phyloP scores from a whole-genome alignment of 2,888 invertebrate genomes.

The Schizaphis graminum region DNA sequence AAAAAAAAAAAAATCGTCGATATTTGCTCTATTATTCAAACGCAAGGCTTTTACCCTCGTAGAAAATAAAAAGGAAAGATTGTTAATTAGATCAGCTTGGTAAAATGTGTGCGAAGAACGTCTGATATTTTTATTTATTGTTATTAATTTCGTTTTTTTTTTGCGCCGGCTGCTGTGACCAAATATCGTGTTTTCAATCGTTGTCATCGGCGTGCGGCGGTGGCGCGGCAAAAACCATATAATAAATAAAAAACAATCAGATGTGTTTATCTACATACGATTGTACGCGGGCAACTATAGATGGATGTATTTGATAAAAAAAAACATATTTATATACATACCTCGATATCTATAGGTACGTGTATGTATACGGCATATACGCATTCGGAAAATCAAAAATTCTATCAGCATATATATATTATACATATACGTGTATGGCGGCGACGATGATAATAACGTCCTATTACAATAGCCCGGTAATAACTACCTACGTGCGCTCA shows the following conservation, averaged over 20 bases:
- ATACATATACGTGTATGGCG: neutral
- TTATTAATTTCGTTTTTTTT: constrained; percentile 11
- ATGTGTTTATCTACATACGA: constrained; percentile 31
- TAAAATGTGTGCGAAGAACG: neutral
- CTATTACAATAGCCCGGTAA: constrained; percentile 62
- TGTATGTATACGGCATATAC: neutral
- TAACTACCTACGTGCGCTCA: constrained; percentile 60
- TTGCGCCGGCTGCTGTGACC: constrained; percentile 41
- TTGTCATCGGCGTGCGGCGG: neutral
- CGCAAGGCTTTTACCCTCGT: neutral
- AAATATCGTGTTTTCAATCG: neutral
- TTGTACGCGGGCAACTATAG: constrained; percentile 9
- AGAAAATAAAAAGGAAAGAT: constrained; percentile 15
- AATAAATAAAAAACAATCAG: constrained; percentile 56
- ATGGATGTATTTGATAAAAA: constrained; percentile 47
- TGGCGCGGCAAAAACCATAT: constrained; percentile 28
- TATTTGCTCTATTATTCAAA: constrained; percentile 3
- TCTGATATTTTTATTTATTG: constrained; percentile 36
- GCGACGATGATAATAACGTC: constrained; percentile 56
- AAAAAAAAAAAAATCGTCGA: neutral
- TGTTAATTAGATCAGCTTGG: constrained; percentile 16
- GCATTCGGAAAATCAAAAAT: constrained; percentile 40
- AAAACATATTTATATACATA: constrained; percentile 28
- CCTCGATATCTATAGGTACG: neutral
- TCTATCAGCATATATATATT: constrained; percentile 13